These are phyloP conservation scores for Thaleichthys pacificus DNA, from an alignment of 2,797 vertebrate genomes.

Conservation along the genomic window DNA sequence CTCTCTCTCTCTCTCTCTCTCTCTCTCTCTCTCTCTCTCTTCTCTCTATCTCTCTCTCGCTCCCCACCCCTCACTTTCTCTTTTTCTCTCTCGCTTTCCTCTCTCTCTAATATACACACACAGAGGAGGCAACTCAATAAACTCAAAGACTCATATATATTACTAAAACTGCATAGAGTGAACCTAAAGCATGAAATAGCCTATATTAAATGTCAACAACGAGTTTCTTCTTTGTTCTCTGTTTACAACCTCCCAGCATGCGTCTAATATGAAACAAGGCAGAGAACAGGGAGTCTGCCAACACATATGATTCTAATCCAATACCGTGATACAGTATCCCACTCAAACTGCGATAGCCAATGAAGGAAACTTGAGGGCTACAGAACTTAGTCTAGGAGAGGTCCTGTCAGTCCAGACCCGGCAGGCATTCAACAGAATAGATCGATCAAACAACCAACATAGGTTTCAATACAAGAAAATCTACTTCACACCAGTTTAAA, in stretches of 20 bases:
- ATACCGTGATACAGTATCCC: not conserved
- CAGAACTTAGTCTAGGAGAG: too few species aligned
- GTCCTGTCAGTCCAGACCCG: too few species aligned
- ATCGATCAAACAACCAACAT: too few species aligned
- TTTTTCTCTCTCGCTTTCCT: constrained; percentile 35
- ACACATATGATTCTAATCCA: not conserved
- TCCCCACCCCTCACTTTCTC: not conserved
- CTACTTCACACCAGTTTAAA: too few species aligned
- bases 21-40: constrained; percentile 16
- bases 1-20: not conserved
- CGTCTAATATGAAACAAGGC: not conserved
- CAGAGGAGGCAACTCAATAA: not conserved
- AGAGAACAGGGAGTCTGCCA: not conserved
- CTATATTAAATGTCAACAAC: not conserved
- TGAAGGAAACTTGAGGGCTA: too few species aligned
- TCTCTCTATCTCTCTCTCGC: constrained; percentile 12
- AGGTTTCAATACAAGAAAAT: too few species aligned
- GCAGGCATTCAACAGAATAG: too few species aligned
- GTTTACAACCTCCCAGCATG: constrained; percentile 2
- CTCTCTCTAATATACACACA: constrained; percentile 2
- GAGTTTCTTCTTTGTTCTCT: not conserved
- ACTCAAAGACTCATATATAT: not conserved
- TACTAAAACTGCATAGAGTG: not conserved
- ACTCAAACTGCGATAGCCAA: too few species aligned
- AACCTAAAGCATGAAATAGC: not conserved